These are phyloP conservation scores for Pterocles gutturalis DNA, from an alignment of 2,113 vertebrate species.

Conservation along the genomic window DNA sequence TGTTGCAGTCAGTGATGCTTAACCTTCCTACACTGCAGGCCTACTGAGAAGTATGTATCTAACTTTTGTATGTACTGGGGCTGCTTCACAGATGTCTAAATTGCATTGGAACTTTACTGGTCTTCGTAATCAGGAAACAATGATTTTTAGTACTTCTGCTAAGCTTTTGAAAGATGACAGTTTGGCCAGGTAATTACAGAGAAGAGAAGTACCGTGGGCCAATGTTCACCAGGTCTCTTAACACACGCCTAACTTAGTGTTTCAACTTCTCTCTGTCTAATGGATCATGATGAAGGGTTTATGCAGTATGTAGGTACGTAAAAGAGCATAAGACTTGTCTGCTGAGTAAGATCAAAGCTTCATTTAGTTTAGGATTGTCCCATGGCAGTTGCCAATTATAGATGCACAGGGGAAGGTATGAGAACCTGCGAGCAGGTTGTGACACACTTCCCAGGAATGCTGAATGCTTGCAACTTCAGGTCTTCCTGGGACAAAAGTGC, in stretches of 20 bases:
- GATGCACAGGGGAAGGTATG: not conserved
- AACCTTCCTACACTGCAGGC: not conserved
- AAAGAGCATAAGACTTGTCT: not conserved
- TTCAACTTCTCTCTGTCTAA: not conserved
- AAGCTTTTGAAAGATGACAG: not conserved
- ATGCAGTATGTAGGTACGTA: not conserved
- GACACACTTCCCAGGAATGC: not conserved
- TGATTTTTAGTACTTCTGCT: not conserved
- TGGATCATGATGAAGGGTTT: not conserved
- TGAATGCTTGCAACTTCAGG: not conserved
- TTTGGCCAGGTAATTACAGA: not conserved
- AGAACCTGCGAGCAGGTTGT: not conserved
- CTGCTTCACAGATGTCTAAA: not conserved
- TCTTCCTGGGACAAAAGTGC: not conserved
- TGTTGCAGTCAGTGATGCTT: not conserved
- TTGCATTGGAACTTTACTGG: not conserved
- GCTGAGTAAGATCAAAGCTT: not conserved
- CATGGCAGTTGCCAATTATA: not conserved
- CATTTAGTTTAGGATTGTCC: not conserved
- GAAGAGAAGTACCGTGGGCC: not conserved
- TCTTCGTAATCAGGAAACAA: not conserved
- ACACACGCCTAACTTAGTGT: not conserved
- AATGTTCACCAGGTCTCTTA: not conserved
- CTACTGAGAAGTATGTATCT: not conserved
- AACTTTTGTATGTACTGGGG: not conserved